Percentiles rank a stretch among this genome's conserved stretches.
Conservation (phyloP, 2,797 vertebrate genomes). For the Phaenicophaeus curvirostris region DNA sequence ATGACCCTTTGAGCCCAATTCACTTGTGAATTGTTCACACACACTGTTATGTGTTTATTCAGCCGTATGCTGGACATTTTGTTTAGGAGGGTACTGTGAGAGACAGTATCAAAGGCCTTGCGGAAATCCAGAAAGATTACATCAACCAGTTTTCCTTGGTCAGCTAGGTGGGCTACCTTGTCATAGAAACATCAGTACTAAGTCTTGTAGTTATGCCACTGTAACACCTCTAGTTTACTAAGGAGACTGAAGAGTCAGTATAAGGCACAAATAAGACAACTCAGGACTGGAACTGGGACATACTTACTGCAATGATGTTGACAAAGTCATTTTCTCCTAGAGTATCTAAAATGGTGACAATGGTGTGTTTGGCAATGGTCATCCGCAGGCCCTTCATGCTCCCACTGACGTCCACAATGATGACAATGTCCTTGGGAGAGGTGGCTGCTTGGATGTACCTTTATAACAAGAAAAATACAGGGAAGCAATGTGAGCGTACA, state of each 20-base stretch:
- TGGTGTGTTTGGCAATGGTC: conserved; percentile 95
- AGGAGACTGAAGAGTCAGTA: not conserved
- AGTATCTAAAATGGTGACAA: conserved; percentile 91
- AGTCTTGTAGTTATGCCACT: not conserved
- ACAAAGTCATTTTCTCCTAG: conserved; percentile 97
- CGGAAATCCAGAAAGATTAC: too few species aligned
- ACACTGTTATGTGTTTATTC: too few species aligned
- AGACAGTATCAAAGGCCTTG: too few species aligned
- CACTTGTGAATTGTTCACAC: too few species aligned
- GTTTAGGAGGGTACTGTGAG: too few species aligned
- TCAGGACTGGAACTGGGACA: not conserved
- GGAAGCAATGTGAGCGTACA: not conserved
- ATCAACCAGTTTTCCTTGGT: too few species aligned
- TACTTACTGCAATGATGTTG: conserved; percentile 90
- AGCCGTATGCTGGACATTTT: too few species aligned
- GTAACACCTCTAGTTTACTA: not conserved
- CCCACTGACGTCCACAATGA: conserved; percentile 91
- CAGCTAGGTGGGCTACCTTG: too few species aligned
- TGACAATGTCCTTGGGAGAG: conserved; percentile 94
- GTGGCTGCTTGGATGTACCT: conserved; percentile 98
- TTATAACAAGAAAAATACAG: not conserved
- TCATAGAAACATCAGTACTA: too few species aligned
- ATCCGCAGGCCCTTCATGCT: conserved; percentile 95
- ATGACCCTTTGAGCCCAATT: too few species aligned
- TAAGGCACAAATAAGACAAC: not conserved